These are phyloP conservation scores for Saguinus imperator DNA, from an alignment of 2,113 vertebrate species.

Conservation along the genomic window DNA sequence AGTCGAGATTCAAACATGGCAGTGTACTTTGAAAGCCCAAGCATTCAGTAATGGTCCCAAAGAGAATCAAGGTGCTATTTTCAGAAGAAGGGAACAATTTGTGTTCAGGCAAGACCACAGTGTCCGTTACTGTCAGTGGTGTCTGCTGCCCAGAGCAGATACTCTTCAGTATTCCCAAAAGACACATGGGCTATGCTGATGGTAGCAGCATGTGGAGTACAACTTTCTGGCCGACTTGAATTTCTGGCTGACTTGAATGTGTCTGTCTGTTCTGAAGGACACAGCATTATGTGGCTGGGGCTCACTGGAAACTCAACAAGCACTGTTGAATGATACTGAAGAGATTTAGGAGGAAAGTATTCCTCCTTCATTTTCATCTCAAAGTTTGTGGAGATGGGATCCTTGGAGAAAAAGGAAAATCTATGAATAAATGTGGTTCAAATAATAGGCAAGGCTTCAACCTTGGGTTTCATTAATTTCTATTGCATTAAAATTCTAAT, in stretches of 20 bases:
- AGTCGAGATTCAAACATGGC: neutral
- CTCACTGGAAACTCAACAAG: neutral
- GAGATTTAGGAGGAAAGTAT: neutral
- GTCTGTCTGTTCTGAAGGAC: neutral
- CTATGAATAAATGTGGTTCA: neutral
- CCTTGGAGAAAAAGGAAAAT: neutral
- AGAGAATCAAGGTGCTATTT: neutral
- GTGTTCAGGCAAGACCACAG: neutral
- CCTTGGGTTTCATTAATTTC: neutral
- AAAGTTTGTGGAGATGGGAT: neutral
- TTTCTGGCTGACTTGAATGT: neutral
- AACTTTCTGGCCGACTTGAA: neutral
- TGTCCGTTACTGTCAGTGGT: neutral
- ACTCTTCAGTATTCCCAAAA: neutral
- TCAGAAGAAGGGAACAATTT: neutral
- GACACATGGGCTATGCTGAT: neutral
- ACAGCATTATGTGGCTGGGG: rapidly evolving
- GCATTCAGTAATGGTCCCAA: neutral
- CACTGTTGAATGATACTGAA: neutral
- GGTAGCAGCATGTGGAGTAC: neutral
- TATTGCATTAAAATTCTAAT: neutral
- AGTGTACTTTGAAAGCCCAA: neutral
- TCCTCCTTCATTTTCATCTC: neutral
- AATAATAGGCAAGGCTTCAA: neutral
- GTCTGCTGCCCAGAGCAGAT: neutral